Conservation (phyloP, 2,113 vertebrate genomes). For the Acinonyx jubatus region DNA sequence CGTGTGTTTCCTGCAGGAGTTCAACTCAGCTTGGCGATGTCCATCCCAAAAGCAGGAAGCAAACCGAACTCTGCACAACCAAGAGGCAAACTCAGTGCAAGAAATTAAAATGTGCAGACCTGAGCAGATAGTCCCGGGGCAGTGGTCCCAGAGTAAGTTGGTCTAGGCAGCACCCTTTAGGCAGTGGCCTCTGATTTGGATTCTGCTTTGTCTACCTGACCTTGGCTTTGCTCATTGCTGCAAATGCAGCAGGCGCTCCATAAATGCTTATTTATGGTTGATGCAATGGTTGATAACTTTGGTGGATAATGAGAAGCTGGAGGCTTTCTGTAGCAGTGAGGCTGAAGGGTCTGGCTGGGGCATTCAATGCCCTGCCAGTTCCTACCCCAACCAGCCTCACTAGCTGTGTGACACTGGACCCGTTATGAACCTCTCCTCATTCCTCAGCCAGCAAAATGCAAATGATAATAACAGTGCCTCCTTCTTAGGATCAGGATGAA, state of each 20-base stretch:
- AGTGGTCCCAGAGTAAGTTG: background rate
- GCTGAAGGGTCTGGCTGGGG: background rate
- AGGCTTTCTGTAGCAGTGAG: background rate
- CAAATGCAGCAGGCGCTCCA: background rate
- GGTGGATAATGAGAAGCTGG: accelerated
- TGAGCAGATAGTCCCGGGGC: background rate
- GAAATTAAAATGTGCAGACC: background rate
- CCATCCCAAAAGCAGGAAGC: background rate
- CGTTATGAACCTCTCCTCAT: background rate
- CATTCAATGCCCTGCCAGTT: background rate
- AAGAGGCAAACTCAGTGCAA: background rate
- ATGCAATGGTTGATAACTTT: accelerated
- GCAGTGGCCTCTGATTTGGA: background rate
- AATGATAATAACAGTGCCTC: background rate
- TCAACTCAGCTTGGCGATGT: background rate
- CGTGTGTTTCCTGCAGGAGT: background rate
- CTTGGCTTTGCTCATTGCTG: background rate
- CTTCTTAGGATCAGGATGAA: background rate
- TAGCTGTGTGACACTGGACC: background rate
- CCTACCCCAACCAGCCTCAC: background rate
- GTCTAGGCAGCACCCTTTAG: background rate
- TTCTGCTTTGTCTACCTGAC: background rate
- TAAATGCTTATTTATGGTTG: background rate
- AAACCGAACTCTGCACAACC: background rate
- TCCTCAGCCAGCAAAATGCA: background rate